Base-by-base conservation (phyloP, 2,113 vertebrate genomes). In the Carassius carassius region DNA sequence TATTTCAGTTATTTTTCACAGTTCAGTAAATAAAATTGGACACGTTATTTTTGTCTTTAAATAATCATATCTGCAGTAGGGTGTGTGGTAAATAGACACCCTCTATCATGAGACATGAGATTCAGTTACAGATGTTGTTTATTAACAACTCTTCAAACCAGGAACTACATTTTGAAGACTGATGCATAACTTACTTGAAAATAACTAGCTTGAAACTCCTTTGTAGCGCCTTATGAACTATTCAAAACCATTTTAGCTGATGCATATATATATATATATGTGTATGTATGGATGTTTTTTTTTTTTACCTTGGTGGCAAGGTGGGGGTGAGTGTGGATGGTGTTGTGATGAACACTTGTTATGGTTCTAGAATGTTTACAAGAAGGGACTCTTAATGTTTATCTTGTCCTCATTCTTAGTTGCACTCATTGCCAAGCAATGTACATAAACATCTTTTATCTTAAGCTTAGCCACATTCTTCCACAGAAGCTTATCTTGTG, bases 371-470 rank as follows among this genome's bases (percentile, higher is more conserved):
- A 13, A 80, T 4, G 44, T 67, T 81, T 49, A 32, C 41, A 60
- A 23, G 17, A 11, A 78, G 21, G 11, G 19, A 60, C 56, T 41
- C 17, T 70, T 78, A 3, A 41, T 10, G 12, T 56, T 58, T 77
- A 3, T 78, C 6, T 81, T 81, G 78, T 67, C 44, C 78, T 81
- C 41, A 12, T 47, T 17, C 11, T 67, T n/a, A 29, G 58, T 67
- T 80, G 41, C 41, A 80, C 78, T 72, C 80, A 82, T 82, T 82
- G 80, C 80, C 80, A 72, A 72, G 80, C 65, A 82, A 82, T 82
- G 80, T 70, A 29, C 78, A 80, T 23, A n/a, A 14, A 77, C 29
- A 3, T 67, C 29, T 29, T 80, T 67, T 49, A 29, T 65, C 23
- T 81, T 6, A 72, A 82, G 21, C 19, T 32, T 25, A 21, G 32